Evolutionary conservation across 2,888 invertebrate species (phyloP).

Genomic region (Sabatieria punctata): DNA sequence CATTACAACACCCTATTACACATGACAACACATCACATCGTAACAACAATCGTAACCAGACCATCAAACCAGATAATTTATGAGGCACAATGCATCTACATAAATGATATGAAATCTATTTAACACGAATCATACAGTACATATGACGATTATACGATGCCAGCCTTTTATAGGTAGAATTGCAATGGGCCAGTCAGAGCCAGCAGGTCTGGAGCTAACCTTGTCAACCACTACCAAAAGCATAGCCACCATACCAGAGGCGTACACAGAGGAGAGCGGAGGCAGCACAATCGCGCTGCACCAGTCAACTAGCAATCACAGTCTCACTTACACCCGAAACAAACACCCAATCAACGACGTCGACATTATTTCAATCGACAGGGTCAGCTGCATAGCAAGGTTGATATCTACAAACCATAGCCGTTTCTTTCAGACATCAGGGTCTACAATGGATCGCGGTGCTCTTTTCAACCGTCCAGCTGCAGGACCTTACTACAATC

Average conservation of each 20-base stretch:
- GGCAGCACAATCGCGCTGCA: neutral
- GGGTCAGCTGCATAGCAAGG: neutral
- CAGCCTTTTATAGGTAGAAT: too few species aligned
- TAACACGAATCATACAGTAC: too few species aligned
- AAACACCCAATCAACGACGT: neutral
- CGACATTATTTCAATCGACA: neutral
- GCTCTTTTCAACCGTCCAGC: neutral
- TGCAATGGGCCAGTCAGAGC: too few species aligned
- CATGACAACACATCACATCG: too few species aligned
- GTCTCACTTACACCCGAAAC: neutral
- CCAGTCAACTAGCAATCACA: neutral
- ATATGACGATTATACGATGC: too few species aligned
- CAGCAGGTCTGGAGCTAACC: neutral
- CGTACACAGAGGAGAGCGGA: neutral
- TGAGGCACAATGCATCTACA: too few species aligned
- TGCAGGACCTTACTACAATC: neutral
- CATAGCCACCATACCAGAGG: neutral
- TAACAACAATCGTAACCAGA: too few species aligned
- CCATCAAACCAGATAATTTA: too few species aligned
- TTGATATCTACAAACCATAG: neutral
- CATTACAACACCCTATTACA: too few species aligned
- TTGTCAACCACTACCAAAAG: neutral
- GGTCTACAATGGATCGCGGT: neutral
- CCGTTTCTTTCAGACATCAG: neutral
- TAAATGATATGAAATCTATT: too few species aligned